Percentiles rank a stretch among this genome's conserved stretches.
phyloP scores from a whole-genome alignment of 2,888 invertebrate species.

The Sarcophaga caerulescens region DNA sequence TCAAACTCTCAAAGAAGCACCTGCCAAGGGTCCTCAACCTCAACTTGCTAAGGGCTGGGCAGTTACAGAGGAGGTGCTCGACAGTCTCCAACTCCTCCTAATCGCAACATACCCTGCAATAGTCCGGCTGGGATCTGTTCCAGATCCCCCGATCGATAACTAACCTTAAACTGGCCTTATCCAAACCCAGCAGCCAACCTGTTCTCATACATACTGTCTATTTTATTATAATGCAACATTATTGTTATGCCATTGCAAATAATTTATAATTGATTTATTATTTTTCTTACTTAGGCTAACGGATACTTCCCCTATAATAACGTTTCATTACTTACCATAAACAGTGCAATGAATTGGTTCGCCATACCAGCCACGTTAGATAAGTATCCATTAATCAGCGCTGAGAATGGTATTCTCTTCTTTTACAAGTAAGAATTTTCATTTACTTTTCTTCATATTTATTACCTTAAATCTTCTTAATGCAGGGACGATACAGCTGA shows the following conservation, averaged over 20 bases:
- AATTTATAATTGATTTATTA: constrained; percentile 2
- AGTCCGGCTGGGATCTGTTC: too few species aligned
- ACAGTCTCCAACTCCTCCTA: too few species aligned
- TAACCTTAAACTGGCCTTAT: too few species aligned
- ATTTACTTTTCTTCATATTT: not conserved
- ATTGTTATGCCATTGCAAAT: not conserved
- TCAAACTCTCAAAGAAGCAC: too few species aligned
- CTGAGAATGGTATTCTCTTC: constrained; percentile 85
- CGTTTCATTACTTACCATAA: constrained; percentile 84
- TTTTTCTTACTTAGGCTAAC: constrained; percentile 73
- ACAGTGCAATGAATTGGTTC: constrained; percentile 85
- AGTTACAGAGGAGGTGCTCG: too few species aligned
- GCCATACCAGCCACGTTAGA: constrained; percentile 82
- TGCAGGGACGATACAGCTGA: constrained; percentile 85
- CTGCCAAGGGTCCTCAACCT: too few species aligned
- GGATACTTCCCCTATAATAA: constrained; percentile 84
- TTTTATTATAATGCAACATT: not conserved
- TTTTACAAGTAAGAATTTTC: constrained; percentile 84
- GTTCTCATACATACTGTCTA: too few species aligned
- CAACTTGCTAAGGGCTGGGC: too few species aligned
- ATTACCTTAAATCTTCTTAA: not conserved
- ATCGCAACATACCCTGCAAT: too few species aligned
- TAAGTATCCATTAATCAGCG: constrained; percentile 83
- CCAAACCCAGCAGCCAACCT: too few species aligned
- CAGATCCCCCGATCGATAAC: too few species aligned